Conservation (phyloP, 2,113 vertebrate genomes). For the Oenanthe melanoleuca region DNA sequence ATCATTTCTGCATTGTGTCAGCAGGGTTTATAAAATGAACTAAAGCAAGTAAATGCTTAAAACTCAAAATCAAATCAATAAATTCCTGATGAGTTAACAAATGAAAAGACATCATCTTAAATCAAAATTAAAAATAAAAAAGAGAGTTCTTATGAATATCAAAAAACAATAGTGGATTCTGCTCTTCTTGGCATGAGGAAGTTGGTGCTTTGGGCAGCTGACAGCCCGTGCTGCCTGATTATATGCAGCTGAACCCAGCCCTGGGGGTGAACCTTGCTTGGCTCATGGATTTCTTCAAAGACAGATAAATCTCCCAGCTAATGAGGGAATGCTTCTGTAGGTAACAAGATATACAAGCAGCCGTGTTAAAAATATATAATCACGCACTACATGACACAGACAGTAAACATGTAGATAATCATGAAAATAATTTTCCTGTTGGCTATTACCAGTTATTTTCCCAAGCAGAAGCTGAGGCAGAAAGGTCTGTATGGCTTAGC, state of each 20-base stretch:
- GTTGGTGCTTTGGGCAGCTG: not conserved
- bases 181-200: not conserved
- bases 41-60: not conserved
- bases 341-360: not conserved
- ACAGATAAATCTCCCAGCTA: not conserved
- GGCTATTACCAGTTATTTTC: not conserved
- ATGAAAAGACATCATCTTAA: not conserved
- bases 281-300: not conserved
- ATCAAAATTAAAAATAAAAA: not conserved
- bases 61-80: not conserved
- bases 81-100: not conserved
- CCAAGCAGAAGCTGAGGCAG: not conserved
- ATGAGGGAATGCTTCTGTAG: not conserved
- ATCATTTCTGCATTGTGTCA: not conserved
- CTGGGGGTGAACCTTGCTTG: not conserved
- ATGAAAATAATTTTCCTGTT: not conserved
- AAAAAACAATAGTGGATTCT: not conserved
- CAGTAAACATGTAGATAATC: not conserved
- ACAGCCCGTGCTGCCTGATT: not conserved
- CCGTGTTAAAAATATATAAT: not conserved
- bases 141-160: not conserved
- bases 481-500: not conserved
- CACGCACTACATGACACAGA: not conserved
- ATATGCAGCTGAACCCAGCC: not conserved
- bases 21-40: not conserved